A percentile compares a stretch with the other conserved stretches of the same genome.
These are phyloP conservation scores for Tridacna gigas DNA, from an alignment of 2,888 invertebrate genomes.

Conservation along the genomic window DNA sequence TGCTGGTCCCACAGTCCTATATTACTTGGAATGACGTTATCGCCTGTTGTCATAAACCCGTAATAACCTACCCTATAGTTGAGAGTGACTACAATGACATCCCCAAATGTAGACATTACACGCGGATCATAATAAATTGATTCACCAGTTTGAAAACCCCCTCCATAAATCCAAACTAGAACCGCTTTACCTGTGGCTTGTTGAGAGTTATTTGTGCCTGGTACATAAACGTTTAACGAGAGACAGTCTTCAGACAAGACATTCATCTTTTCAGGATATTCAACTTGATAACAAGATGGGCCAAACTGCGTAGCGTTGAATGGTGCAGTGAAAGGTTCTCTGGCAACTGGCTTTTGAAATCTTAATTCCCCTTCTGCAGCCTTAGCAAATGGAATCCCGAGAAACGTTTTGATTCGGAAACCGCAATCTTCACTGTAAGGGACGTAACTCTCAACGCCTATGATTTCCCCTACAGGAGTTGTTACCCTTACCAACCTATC, in stretches of 20 bases:
- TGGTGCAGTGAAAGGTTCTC: neutral
- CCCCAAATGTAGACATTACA: constrained; percentile 40
- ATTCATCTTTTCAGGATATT: too few species aligned
- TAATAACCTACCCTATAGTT: constrained; percentile 68
- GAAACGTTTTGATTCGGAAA: neutral
- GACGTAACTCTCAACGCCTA: constrained; percentile 20
- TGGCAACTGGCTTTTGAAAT: constrained; percentile 13
- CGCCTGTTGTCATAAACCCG: constrained; percentile 72
- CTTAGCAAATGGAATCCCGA: constrained; percentile 6
- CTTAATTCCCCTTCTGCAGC: neutral
- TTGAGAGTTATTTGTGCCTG: neutral
- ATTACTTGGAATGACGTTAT: constrained; percentile 67
- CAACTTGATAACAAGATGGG: neutral
- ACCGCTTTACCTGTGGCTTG: constrained; percentile 3
- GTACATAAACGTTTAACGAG: neutral
- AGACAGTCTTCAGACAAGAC: constrained; percentile 1
- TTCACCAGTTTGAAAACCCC: constrained; percentile 4
- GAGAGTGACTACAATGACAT: constrained; percentile 66
- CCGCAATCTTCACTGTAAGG: constrained; percentile 11
- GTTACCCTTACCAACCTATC: neutral
- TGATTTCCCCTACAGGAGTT: neutral
- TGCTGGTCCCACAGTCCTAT: constrained; percentile 96
- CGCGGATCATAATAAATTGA: constrained; percentile 31
- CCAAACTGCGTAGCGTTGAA: constrained; percentile 1
- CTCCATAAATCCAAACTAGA: constrained; percentile 24